Percentiles rank a stretch among this genome's conserved stretches.
These are phyloP conservation scores for Metopolophium dirhodum DNA, from an alignment of 1,140 invertebrate species.

Conservation along the genomic window DNA sequence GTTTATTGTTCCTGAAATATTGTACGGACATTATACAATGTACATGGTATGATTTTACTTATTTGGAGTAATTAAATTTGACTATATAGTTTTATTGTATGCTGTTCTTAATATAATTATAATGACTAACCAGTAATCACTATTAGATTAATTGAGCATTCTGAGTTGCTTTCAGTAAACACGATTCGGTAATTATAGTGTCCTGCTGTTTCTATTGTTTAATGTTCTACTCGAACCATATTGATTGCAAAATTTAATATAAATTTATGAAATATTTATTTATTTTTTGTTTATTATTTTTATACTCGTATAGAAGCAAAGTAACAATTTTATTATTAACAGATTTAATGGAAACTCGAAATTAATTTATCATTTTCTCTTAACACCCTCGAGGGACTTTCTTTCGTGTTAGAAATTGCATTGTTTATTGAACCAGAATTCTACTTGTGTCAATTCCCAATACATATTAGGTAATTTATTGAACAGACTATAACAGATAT, in stretches of 20 bases:
- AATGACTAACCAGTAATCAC: constrained; percentile 15
- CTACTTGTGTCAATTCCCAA: constrained; percentile 14
- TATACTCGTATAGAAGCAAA: not conserved
- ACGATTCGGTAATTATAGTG: not conserved
- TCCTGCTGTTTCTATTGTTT: not conserved
- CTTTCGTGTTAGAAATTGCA: not conserved
- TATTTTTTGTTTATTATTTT: not conserved
- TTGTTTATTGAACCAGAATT: constrained; percentile 4
- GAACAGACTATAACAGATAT: not conserved
- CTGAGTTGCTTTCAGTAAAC: not conserved
- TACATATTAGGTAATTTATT: not conserved
- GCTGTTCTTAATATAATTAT: constrained; percentile 5
- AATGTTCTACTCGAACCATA: not conserved
- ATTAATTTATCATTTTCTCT: constrained; percentile 28
- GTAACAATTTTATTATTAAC: not conserved
- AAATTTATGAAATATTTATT: not conserved
- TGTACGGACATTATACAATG: not conserved
- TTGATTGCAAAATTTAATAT: not conserved
- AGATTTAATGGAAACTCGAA: constrained; percentile 19
- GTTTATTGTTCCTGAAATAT: not conserved
- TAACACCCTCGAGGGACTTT: not conserved
- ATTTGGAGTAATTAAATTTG: constrained; percentile 28
- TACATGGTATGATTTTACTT: not conserved
- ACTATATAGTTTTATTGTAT: not conserved
- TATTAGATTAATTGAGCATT: constrained; percentile 12